Base-by-base conservation (phyloP, 2,113 vertebrate species). In the Trematocara nigrifrons region DNA sequence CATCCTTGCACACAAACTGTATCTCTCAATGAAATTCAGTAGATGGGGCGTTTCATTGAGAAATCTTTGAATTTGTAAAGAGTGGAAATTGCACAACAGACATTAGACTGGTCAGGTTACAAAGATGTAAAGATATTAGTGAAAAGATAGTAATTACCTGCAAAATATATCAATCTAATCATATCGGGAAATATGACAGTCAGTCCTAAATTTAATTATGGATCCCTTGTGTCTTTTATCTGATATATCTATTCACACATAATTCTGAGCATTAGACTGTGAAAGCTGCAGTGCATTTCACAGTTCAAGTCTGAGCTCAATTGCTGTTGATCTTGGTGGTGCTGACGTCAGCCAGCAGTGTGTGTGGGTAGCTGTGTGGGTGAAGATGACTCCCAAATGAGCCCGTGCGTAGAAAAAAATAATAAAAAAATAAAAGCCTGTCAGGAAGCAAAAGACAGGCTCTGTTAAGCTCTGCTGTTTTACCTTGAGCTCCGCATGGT, bases 311-410 rank as follows among this genome's bases (percentile, higher is more conserved):
- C 84, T 88, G 89, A 90, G 84, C 84, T 86, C 76, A 54, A 12
- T 22, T 57, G 86, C 87, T 89, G 90, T 71, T 91, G 88, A 89
- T 29, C 26, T 29, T 29, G 26, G 26, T 85, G 5, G 54, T 95
- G 92, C 92, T 93, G 93, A 94, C 90, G 88, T 92, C 93, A 90
- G 81, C 71, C 12, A 18, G 89, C 92, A 83, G 91, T 33, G 90
- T 33, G 91, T 78, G 94, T 92, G 92, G 94, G 94, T 42, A 92
- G 84, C 52, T 90, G 94, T 53, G 94, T 95, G 93, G 93, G 94
- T 83, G 91, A 89, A 84, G 82, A 93, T 66, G 83, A 95, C 81
- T 92, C 88, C 86, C 87, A 89, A 89, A 93, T 89, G 94, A 95
- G 91, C 79, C 81, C 64, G 76, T 88, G 86, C 54, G 81, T 61